Conservation (phyloP, 2,888 invertebrate genomes). For the Ophraella communa region DNA sequence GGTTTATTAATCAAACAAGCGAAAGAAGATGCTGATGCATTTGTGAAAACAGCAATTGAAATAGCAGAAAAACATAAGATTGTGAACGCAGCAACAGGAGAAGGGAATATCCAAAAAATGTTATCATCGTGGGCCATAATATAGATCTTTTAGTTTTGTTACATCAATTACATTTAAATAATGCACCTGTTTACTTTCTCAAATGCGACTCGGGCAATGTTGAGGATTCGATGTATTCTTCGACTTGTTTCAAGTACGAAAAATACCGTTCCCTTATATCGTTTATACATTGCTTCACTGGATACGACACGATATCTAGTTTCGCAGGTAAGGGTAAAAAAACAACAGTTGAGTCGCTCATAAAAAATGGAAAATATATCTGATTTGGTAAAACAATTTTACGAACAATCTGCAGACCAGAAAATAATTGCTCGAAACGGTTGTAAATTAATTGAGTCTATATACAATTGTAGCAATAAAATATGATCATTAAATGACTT, state of each 20-base stretch:
- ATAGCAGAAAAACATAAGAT: background rate
- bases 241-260: background rate
- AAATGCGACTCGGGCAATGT: background rate
- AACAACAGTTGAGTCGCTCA: too few species aligned
- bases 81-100: background rate
- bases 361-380: too few species aligned
- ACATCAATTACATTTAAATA: background rate
- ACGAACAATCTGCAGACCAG: too few species aligned
- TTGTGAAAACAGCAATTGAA: constrained; percentile 1
- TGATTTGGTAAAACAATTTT: too few species aligned
- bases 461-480: too few species aligned
- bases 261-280: background rate
- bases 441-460: too few species aligned
- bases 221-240: background rate
- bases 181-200: background rate
- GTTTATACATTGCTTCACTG: constrained; percentile 2
- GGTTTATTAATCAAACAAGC: background rate
- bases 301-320: background rate
- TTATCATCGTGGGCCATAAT: constrained; percentile 1
- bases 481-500: too few species aligned
- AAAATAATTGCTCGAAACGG: too few species aligned
- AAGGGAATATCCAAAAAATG: background rate
- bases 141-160: constrained; percentile 1
- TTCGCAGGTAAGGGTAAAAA: constrained; percentile 1
- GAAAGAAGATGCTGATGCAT: background rate